Evolutionary conservation across 2,797 vertebrate species (phyloP).

Genomic region (Tokudaia tokunoshimensis): DNA sequence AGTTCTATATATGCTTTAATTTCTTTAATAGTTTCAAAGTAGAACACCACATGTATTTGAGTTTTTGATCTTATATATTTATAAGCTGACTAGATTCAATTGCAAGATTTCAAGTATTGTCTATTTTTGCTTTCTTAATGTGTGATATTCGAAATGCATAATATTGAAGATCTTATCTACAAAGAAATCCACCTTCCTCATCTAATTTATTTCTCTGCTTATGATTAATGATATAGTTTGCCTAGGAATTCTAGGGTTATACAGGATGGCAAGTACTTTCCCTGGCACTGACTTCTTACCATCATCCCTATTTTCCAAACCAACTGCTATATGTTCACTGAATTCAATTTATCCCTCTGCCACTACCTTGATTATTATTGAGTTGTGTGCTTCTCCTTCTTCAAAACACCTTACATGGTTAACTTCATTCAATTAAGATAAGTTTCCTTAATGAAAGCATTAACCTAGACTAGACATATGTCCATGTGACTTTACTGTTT

Average conservation of each 20-base stretch:
- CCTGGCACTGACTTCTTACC: neutral
- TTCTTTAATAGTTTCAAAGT: neutral
- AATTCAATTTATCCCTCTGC: neutral
- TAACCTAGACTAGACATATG: neutral
- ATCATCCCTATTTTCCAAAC: neutral
- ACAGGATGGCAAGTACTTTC: neutral
- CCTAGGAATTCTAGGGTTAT: neutral
- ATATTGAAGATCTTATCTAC: neutral
- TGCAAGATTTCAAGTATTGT: neutral
- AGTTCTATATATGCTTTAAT: neutral
- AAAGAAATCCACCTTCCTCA: neutral
- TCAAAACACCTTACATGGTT: neutral
- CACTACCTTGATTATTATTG: neutral
- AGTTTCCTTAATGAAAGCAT: neutral
- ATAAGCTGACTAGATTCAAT: neutral
- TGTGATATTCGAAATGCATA: neutral
- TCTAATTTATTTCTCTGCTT: neutral
- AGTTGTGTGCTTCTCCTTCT: neutral
- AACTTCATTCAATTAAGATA: neutral
- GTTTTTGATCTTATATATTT: neutral
- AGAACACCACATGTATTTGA: neutral
- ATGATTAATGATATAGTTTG: neutral
- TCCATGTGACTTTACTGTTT: neutral
- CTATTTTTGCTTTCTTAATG: constrained; percentile 34
- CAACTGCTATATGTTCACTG: neutral